These are phyloP conservation scores for Thripadectes ignobilis DNA, from an alignment of 2,797 vertebrate genomes.

Conservation along the genomic window DNA sequence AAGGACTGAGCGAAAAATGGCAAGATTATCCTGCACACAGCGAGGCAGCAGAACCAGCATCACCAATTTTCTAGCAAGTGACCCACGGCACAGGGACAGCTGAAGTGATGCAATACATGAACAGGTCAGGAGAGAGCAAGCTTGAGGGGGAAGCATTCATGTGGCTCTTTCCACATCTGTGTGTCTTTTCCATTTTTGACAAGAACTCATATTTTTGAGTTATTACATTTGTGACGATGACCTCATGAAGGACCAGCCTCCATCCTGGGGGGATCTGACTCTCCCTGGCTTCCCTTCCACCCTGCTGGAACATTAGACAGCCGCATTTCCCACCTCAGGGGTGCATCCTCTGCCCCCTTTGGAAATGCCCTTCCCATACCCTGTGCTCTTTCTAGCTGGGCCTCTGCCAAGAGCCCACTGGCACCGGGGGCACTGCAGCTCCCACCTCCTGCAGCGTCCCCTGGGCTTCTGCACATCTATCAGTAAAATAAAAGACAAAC, in stretches of 20 bases:
- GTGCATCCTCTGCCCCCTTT: background rate
- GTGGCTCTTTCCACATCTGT: background rate
- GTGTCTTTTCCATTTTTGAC: background rate
- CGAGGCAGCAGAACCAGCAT: background rate
- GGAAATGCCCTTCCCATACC: background rate
- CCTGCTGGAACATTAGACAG: background rate
- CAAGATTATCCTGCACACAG: background rate
- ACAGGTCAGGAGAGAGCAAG: background rate
- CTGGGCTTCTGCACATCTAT: background rate
- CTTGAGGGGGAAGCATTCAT: background rate
- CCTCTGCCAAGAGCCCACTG: background rate
- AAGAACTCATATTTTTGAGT: background rate
- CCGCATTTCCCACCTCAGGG: background rate
- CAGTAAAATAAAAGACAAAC: background rate
- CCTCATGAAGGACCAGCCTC: background rate
- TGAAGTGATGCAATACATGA: fast-evolving
- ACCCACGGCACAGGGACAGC: background rate
- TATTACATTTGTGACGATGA: background rate
- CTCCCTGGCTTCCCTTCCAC: background rate
- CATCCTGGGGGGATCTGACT: background rate
- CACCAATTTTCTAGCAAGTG: background rate
- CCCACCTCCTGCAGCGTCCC: background rate
- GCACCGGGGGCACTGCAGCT: fast-evolving
- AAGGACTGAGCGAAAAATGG: background rate
- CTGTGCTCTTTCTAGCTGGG: background rate